Evolutionary conservation across 2,888 invertebrate species (phyloP).

Genomic region (Polydrusus cervinus): DNA sequence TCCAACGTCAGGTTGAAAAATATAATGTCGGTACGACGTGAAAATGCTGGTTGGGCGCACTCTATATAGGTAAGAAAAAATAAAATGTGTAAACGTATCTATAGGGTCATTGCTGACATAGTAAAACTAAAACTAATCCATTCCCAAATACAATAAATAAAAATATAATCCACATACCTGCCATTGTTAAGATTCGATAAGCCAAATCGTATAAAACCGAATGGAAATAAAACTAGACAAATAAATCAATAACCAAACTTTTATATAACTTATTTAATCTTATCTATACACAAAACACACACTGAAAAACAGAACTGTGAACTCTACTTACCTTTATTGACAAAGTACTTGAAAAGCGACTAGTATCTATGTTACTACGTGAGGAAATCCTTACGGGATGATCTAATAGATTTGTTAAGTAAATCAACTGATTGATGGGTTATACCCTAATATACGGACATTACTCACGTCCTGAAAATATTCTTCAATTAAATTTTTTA

Average conservation of each 20-base stretch:
- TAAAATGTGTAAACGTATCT: not conserved
- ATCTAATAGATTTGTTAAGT: conserved; percentile 22
- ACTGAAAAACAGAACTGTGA: conserved; percentile 6
- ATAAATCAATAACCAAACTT: not conserved
- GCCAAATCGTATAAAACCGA: not conserved
- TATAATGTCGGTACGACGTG: too few relatives aligned
- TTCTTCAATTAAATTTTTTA: not conserved
- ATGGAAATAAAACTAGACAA: not conserved
- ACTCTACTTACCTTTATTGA: conserved; percentile 19
- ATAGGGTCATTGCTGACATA: not conserved
- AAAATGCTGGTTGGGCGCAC: too few relatives aligned
- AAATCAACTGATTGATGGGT: conserved; percentile 4
- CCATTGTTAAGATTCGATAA: conserved; percentile 23
- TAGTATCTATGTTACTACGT: not conserved
- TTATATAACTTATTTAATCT: conserved; percentile 20
- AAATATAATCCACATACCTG: conserved; percentile 29
- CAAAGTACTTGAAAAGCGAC: conserved; percentile 24
- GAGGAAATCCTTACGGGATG: conserved; percentile 17
- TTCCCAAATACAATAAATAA: conserved; percentile 11
- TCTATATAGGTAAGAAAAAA: not conserved
- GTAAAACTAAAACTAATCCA: not conserved
- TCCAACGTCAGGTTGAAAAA: too few relatives aligned
- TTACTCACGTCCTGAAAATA: conserved; percentile 14
- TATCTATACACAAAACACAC: not conserved
- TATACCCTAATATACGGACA: not conserved